Base-by-base conservation (phyloP, 2,888 invertebrate genomes). In the Eupithecia pulchellata region DNA sequence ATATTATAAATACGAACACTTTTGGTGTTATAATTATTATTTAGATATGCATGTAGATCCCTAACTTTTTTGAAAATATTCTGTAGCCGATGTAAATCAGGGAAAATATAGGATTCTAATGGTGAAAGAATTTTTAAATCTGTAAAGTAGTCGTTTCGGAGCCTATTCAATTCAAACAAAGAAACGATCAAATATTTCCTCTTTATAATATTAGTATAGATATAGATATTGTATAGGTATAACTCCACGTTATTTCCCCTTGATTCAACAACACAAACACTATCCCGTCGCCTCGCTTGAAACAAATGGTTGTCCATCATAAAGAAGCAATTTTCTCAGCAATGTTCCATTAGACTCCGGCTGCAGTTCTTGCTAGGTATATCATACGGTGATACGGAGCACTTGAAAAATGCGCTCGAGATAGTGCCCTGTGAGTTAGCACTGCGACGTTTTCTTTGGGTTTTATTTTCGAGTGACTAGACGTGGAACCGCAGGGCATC, bases 381-480 rank as follows among this genome's bases (percentile, higher is more conserved):
- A 71, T 71, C 66, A 57, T 62, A 34, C 25, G 52, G 52, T 25
- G 60, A 57, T 62, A 34, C 25, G 52, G 52, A 52, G 60, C 67
- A 55, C 60, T 60, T 73, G 71, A 73, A 66, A 71, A 71, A 69
- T 69, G 66, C 25, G 29, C 42, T 42, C 9, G 58, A 57, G 68
- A 68, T 64, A 66, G 62, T 66, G 62, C 13, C 30, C 30, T 32
- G 55, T 30, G 65, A 62, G 30, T 66, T 61, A 42, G 47, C 34
- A 36, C 55, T 52, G 62, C 8, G 29, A 27, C 14, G 57, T 29
- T 57, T 57, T 57, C 29, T 29, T 29, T 17, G 52, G 29, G 27
- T 57, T 57, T 29, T 57, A 57, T 57, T 57, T 57, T 17, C 29
- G 17, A 17, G 17, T 17, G 52, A 52, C 20, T 20, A 52, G 52